These are phyloP conservation scores for Alaudala cheleensis DNA, from an alignment of 2,113 vertebrate species.

Conservation along the genomic window DNA sequence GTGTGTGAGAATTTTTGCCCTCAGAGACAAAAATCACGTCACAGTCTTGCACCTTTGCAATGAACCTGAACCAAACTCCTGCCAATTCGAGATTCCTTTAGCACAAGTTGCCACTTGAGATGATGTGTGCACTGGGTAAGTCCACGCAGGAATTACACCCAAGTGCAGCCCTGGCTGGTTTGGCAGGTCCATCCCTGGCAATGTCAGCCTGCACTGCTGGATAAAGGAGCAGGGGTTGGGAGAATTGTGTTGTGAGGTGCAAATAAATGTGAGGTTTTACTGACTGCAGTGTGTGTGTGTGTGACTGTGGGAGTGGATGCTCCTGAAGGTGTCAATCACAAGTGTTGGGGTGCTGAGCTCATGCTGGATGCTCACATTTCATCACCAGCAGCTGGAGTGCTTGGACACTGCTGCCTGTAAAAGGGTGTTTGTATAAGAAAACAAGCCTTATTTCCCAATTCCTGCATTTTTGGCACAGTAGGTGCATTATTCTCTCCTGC, in stretches of 20 bases:
- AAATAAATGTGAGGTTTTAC: not conserved
- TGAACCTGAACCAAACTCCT: not conserved
- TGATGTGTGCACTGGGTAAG: not conserved
- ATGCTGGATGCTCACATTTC: not conserved
- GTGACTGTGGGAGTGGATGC: not conserved
- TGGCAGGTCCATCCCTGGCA: not conserved
- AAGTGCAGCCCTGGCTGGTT: no score
- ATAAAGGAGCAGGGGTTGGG: not conserved
- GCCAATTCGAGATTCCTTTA: not conserved
- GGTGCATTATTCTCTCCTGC: not conserved
- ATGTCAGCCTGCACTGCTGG: no score
- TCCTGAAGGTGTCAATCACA: not conserved
- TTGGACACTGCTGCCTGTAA: no score
- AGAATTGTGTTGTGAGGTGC: not conserved
- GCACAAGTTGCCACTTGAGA: constrained; percentile 13
- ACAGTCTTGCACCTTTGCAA: not conserved
- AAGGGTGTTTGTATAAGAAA: no score
- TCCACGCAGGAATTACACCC: not conserved
- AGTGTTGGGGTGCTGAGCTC: not conserved
- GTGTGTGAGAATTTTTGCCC: not conserved
- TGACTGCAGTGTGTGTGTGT: not conserved
- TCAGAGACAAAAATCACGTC: constrained; percentile 29
- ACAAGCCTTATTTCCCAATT: not conserved
- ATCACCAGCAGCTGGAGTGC: not conserved
- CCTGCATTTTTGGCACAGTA: not conserved